These are phyloP conservation scores for Microctonus hyperodae DNA, from an alignment of 2,888 invertebrate genomes.

Conservation along the genomic window DNA sequence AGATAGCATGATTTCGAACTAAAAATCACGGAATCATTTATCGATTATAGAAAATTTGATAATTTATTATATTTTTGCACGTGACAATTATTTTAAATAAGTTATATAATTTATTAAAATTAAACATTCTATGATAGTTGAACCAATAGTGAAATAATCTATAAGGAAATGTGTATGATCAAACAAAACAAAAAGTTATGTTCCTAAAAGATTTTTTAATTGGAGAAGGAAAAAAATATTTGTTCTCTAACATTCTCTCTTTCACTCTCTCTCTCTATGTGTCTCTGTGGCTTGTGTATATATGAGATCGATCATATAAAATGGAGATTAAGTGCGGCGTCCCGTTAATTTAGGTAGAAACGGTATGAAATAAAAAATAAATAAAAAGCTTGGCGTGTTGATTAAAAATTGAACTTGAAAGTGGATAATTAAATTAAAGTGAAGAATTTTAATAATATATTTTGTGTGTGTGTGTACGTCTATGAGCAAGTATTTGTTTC, in stretches of 20 bases:
- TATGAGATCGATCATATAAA: conserved; percentile 25
- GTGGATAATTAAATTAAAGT: conserved; percentile 12
- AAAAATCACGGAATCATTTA: not conserved
- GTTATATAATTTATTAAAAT: too few relatives aligned
- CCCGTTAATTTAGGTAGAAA: conserved; percentile 45
- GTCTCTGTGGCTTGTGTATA: conserved; percentile 12
- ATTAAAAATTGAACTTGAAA: conserved; percentile 28
- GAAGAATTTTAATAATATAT: conserved; percentile 11
- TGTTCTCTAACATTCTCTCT: conserved; percentile 8
- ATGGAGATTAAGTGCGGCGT: conserved; percentile 29
- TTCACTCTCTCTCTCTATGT: not conserved
- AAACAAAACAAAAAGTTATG: conserved; percentile 30
- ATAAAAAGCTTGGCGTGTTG: conserved; percentile 39
- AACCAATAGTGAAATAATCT: too few relatives aligned
- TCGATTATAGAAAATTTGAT: not conserved
- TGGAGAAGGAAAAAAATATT: conserved; percentile 35
- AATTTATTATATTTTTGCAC: not conserved
- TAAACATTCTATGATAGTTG: too few relatives aligned
- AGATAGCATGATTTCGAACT: not conserved
- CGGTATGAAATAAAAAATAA: conserved; percentile 41
- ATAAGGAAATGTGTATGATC: not conserved
- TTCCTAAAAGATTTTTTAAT: conserved; percentile 44
- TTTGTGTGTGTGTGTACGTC: conserved; percentile 11
- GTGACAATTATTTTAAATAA: not conserved
- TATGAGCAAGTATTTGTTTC: not conserved